Percentiles rank a stretch among this genome's conserved stretches.
Conservation (phyloP, 2,113 vertebrate species). For the Meles meles region DNA sequence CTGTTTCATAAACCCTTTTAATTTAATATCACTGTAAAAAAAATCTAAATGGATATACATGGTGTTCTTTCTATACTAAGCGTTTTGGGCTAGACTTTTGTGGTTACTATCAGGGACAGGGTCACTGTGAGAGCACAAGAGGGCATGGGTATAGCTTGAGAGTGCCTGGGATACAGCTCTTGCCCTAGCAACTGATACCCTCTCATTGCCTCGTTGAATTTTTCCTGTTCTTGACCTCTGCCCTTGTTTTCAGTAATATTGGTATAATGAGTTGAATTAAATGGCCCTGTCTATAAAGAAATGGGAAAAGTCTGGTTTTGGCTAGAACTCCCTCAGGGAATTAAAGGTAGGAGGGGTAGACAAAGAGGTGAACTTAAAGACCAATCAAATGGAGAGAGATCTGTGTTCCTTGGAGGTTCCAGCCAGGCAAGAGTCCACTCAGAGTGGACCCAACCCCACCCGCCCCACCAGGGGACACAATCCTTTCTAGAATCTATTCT, state of each 20-base stretch:
- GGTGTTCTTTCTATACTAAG: neutral
- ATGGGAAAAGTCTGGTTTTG: neutral
- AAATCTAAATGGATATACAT: slow-evolving; percentile 36
- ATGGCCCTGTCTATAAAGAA: neutral
- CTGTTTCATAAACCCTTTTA: slow-evolving; percentile 64
- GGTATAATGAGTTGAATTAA: slow-evolving; percentile 31
- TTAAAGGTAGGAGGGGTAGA: neutral
- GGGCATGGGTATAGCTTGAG: neutral
- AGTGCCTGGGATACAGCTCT: neutral
- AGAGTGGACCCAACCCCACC: neutral
- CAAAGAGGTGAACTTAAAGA: neutral
- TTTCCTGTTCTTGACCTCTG: slow-evolving; percentile 46
- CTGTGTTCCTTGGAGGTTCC: neutral
- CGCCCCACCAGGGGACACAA: neutral
- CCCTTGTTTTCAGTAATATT: slow-evolving; percentile 16
- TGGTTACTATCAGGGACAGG: slow-evolving; percentile 2
- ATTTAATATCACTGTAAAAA: slow-evolving; percentile 52
- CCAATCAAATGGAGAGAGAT: neutral
- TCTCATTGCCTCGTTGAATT: neutral
- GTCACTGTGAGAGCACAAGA: neutral
- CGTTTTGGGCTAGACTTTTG: slow-evolving; percentile 16
- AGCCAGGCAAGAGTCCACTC: neutral
- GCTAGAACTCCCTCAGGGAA: neutral
- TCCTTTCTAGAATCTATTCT: neutral
- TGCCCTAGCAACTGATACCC: neutral